Base-by-base conservation (phyloP, 2,888 invertebrate species). In the Mythimna lalbum region DNA sequence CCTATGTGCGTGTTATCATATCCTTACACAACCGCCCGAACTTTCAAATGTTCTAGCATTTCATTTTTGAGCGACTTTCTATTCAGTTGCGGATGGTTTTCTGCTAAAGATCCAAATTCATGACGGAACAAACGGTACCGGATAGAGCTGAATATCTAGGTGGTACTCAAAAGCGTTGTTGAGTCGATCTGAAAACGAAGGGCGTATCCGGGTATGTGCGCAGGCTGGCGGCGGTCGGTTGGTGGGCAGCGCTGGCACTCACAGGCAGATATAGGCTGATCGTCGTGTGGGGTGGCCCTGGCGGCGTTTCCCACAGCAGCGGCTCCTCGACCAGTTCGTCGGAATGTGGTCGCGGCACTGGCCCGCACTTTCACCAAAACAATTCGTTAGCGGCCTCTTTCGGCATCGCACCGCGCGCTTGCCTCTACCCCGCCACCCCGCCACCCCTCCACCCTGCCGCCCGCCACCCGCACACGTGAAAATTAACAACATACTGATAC, bases 311-410 rank as follows among this genome's bases (percentile, higher is more conserved):
- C 96, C 96, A 96, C 96, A 96, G 95, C 94, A 92, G 91, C 93
- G 92, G 92, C 93, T 92, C 93, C 91, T 92, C 95, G 95, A 95
- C 95, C 95, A 95, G 95, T 95, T 94, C 95, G 87, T 94, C 89
- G 96, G 96, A 96, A 95, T 95, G 95, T 95, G 96, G 95, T 95
- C 95, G 93, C 93, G 93, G 94, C 94, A 93, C 92, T 93, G 95
- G 94, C 92, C 93, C 95, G 95, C 93, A 96, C 96, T 96, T 96
- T 96, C 96, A 96, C 96, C 96, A 96, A 95, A 96, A 95, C 95
- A 95, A 95, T 96, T 96, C 95, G 95, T 95, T 95, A 93, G 95
- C 94, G 94, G 94, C 93, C 95, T 94, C 95, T 94, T 95, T 95
- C 94, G 94, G 94, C 94, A 94, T 92, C 92, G 93, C 92, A 92